phyloP scores from a whole-genome alignment of 2,888 invertebrate genomes.

The Cephus spinipes region DNA sequence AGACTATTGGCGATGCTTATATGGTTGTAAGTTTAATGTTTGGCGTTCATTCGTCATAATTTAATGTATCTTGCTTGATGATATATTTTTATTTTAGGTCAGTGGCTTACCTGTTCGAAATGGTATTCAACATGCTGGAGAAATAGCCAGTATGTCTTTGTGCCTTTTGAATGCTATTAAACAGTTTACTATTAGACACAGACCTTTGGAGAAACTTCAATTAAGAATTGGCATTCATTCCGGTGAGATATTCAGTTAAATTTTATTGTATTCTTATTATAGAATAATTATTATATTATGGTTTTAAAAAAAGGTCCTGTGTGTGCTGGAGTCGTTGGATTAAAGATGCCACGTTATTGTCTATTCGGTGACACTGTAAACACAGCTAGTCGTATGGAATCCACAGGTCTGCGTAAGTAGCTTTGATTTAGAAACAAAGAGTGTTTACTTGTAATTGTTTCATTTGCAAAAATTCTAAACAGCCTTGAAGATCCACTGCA shows the following conservation, averaged over 20 bases:
- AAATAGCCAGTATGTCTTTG: conserved; percentile 94
- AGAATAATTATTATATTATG: conserved; percentile 10
- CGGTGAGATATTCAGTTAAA: conserved; percentile 65
- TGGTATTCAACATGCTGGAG: conserved; percentile 90
- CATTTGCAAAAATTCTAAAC: conserved; percentile 27
- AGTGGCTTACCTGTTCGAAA: conserved; percentile 91
- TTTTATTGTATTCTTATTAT: neutral
- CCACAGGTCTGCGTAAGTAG: conserved; percentile 80
- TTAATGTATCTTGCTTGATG: neutral
- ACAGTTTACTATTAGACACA: conserved; percentile 89
- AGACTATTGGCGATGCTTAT: conserved; percentile 92
- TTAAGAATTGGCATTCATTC: conserved; percentile 93
- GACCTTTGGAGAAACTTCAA: conserved; percentile 85
- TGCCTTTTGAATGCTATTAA: conserved; percentile 85
- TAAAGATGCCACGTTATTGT: conserved; percentile 94
- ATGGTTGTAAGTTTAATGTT: conserved; percentile 80
- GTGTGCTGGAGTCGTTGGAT: conserved; percentile 91
- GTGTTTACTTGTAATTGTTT: neutral
- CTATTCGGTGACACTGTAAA: conserved; percentile 95
- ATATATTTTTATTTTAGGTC: conserved; percentile 68
- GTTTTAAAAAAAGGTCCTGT: conserved; percentile 77
- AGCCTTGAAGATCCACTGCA: conserved; percentile 88
- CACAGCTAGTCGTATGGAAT: conserved; percentile 89
- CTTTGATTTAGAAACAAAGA: neutral
- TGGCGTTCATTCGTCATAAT: neutral